These are phyloP conservation scores for Corapipo altera DNA, from an alignment of 2,113 vertebrate species.

Conservation along the genomic window DNA sequence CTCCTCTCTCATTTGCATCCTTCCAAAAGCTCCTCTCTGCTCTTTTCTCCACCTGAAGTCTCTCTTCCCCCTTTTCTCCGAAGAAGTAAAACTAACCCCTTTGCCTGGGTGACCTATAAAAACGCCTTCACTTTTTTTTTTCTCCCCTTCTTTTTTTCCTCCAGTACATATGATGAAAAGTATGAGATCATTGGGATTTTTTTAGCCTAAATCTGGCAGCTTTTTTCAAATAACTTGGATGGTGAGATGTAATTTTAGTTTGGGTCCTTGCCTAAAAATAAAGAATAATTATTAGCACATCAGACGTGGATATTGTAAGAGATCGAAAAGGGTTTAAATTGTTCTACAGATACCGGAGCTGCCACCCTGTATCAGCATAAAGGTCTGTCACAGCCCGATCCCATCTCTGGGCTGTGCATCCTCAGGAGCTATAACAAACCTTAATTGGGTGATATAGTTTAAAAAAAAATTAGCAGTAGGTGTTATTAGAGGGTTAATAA, in stretches of 20 bases:
- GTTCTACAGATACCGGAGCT: neutral
- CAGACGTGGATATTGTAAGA: slow-evolving; percentile 49
- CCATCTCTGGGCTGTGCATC: fast-evolving
- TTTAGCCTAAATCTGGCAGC: slow-evolving; percentile 67
- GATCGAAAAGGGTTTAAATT: slow-evolving; percentile 2
- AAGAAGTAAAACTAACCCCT: slow-evolving; percentile 57
- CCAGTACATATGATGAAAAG: slow-evolving; percentile 69
- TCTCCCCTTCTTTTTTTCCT: neutral
- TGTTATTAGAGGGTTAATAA: neutral
- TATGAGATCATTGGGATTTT: slow-evolving; percentile 70
- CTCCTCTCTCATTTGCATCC: slow-evolving; percentile 51
- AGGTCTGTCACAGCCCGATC: neutral
- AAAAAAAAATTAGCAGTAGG: neutral
- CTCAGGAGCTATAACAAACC: neutral
- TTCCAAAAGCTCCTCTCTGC: slow-evolving; percentile 38
- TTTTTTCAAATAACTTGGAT: slow-evolving; percentile 68
- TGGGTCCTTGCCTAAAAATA: slow-evolving; percentile 68
- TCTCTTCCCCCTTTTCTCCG: slow-evolving; percentile 25
- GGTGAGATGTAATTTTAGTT: slow-evolving; percentile 70
- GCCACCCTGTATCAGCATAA: neutral
- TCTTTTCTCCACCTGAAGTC: slow-evolving; percentile 49
- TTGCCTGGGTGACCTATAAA: slow-evolving; percentile 70
- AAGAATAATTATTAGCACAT: slow-evolving; percentile 68
- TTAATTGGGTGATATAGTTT: neutral
- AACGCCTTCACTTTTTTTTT: slow-evolving; percentile 46